These are phyloP conservation scores for Drosophila bifasciata DNA, from an alignment of 1,140 invertebrate species.

Conservation along the genomic window DNA sequence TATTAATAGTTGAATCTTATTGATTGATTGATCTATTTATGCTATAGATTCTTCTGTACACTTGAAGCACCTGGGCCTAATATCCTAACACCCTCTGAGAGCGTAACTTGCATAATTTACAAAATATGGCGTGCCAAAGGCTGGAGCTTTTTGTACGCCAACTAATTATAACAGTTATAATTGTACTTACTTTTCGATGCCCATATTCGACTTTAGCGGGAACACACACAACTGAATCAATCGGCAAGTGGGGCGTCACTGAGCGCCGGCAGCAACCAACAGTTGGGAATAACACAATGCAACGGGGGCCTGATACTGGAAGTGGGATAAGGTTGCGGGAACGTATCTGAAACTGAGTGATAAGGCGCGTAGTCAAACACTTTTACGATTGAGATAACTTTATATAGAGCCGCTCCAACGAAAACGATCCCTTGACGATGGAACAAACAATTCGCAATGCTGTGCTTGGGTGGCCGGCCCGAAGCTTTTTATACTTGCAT, in stretches of 20 bases:
- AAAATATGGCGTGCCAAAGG: constrained; percentile 11
- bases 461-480: constrained; percentile 8
- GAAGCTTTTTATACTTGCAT: constrained; percentile 51
- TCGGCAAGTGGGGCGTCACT: constrained; percentile 60
- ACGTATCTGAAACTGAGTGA: constrained; percentile 23
- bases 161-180: not conserved
- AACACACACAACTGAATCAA: constrained; percentile 50
- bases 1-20: not conserved
- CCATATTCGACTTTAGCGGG: constrained; percentile 38
- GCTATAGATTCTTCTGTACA: too few species aligned
- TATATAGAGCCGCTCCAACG: not conserved
- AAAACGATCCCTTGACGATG: too few species aligned
- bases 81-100: too few species aligned
- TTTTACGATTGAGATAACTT: constrained; percentile 30
- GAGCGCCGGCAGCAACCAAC: constrained; percentile 13
- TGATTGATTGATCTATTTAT: not conserved
- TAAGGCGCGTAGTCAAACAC: constrained; percentile 49
- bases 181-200: constrained; percentile 69
- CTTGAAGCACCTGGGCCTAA: too few species aligned
- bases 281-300: constrained; percentile 30
- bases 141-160: constrained; percentile 17
- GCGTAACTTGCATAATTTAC: not conserved
- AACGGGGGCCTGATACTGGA: constrained; percentile 36
- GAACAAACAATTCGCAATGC: constrained; percentile 30
- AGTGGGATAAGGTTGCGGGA: constrained; percentile 1